Base-by-base conservation (phyloP, 1,140 invertebrate species). In the Plectrocnemia conspersa region DNA sequence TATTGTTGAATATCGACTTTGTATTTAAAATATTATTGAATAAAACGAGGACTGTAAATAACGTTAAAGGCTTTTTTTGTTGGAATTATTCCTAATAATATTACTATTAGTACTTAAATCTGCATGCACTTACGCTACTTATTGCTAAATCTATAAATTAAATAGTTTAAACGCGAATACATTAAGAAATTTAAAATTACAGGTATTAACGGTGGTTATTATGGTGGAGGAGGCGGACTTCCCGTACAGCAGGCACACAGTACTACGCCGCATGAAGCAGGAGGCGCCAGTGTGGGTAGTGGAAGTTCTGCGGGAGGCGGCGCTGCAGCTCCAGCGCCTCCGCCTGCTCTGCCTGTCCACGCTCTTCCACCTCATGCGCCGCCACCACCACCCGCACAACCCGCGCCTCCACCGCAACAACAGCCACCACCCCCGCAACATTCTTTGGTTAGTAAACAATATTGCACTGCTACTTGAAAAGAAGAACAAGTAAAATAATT, bases 161-260 rank as follows among this genome's bases (percentile, higher is more conserved):
- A n/a, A n/a, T n/a, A n/a, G n/a, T n/a, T n/a, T n/a, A n/a, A n/a
- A n/a, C n/a, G n/a, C n/a, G n/a, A n/a, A n/a, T n/a, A n/a, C n/a
- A n/a, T n/a, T n/a, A n/a, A n/a, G 40, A 21, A 3, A 23, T 45
- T 7, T 45, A 23, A 21, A 10, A 25, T 42, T 42, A 4, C 52
- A 61, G 59, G 55, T 42, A 54, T 61, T 13, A 61, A 61, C 36
- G 55, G 55, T 18, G 58, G 58, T 4, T 60, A 60, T 48, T 59
- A 59, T 41, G 49, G 49, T 13, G 85, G 85, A 72, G 76, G 80
- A 66, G 82, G 82, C 66, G 73, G 80, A 64, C 72, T 84, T 63
- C 80, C 81, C 33, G 79, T 83, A 54, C 84, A 86, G 74, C 84
- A 85, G 74, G 84, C 83, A 55, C 84, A 86, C 68, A 85, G 83